Conservation (phyloP, 1,140 invertebrate genomes). For the Ectropis grisescens region DNA sequence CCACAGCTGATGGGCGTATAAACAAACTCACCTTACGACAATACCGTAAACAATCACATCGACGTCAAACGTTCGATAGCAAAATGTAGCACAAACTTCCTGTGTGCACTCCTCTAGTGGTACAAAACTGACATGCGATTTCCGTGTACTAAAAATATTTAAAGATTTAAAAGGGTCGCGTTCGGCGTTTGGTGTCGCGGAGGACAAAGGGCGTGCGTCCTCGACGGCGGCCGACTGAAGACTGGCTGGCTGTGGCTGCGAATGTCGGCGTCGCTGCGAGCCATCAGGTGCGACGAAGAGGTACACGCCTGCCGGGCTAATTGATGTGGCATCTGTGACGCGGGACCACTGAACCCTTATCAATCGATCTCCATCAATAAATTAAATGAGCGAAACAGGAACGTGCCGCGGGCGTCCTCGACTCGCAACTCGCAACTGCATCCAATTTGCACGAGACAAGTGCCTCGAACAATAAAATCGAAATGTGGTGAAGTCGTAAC, state of each 20-base stretch:
- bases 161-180: constrained; percentile 25
- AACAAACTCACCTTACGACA: too few relatives aligned
- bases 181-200: constrained; percentile 11
- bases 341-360: too few relatives aligned
- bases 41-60: too few relatives aligned
- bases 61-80: constrained; percentile 28
- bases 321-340: constrained; percentile 18
- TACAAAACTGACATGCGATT: constrained; percentile 25
- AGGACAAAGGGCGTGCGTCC: constrained; percentile 38
- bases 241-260: constrained; percentile 29
- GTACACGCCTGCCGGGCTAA: constrained; percentile 18
- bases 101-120: constrained; percentile 23
- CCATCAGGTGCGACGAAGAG: constrained; percentile 21
- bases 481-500: too few relatives aligned
- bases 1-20: too few relatives aligned
- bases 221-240: constrained; percentile 23
- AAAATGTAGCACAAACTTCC: constrained; percentile 20
- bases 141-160: constrained; percentile 43
- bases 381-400: too few relatives aligned
- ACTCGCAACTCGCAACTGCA: too few relatives aligned
- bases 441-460: too few relatives aligned
- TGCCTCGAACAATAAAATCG: too few relatives aligned
- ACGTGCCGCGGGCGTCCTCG: too few relatives aligned
- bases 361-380: too few relatives aligned
- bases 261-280: too few relatives aligned